These are phyloP conservation scores for Pseudomyrmex cubaensis DNA, from an alignment of 1,140 invertebrate genomes.

Conservation along the genomic window DNA sequence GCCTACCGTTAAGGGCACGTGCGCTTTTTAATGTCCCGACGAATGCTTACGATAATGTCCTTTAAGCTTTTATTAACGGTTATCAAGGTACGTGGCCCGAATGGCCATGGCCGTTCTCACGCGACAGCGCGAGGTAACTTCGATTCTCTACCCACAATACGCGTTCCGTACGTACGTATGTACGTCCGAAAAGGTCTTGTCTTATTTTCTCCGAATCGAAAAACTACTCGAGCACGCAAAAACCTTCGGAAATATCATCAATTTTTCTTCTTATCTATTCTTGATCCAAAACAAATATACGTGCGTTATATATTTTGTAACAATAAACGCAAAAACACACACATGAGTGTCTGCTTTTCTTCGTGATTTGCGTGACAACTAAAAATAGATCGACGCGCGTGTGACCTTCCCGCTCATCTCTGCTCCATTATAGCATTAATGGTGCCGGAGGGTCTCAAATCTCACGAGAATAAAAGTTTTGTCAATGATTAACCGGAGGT, in stretches of 20 bases:
- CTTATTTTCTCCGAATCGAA: slow-evolving; percentile 6
- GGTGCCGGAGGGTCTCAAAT: slow-evolving; percentile 68
- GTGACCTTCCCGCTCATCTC: slow-evolving; percentile 25
- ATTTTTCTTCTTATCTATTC: neutral
- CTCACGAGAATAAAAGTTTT: slow-evolving; percentile 80
- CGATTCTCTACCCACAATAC: slow-evolving; percentile 28
- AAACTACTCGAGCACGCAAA: neutral
- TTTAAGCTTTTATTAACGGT: slow-evolving; percentile 85
- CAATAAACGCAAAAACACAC: neutral
- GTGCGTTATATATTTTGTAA: neutral
- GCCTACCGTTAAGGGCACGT: slow-evolving; percentile 83
- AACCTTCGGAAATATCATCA: neutral
- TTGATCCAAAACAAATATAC: no score
- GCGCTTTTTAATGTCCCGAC: slow-evolving; percentile 84
- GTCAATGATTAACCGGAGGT: slow-evolving; percentile 80
- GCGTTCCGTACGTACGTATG: no score
- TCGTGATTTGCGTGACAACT: neutral
- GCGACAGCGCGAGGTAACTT: slow-evolving; percentile 66
- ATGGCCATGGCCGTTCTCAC: slow-evolving; percentile 77
- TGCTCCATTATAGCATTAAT: slow-evolving; percentile 79
- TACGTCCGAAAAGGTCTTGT: neutral
- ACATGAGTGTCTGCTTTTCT: slow-evolving; percentile 2
- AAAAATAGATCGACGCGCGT: slow-evolving; percentile 17
- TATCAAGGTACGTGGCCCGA: slow-evolving; percentile 83
- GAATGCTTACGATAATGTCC: slow-evolving; percentile 84